Base-by-base conservation (phyloP, 92 coral and sea anemone species). In the Chrysogorgia sp. region DNA sequence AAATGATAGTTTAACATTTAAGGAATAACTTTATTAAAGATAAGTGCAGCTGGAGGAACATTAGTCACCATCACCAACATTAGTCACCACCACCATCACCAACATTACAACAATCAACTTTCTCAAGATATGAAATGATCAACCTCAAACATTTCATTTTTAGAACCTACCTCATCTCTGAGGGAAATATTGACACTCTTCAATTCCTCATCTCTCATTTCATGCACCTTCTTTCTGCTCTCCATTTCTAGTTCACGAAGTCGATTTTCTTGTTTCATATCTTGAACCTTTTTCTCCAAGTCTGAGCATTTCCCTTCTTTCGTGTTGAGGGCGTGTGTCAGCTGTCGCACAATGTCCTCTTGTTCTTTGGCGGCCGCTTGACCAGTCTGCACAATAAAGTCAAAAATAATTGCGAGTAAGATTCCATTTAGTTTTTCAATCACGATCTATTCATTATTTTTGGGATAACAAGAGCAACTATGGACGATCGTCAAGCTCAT, bases 141-240 rank as follows among this genome's bases (percentile, higher is more conserved):
- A 37, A 58, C 28, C 2, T 2, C 17, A 24, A 58, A 58, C 15
- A 3, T 17, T 21, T 20, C 25, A 32, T 12, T 7, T 7, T 10
- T 8, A 19, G n/a, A 49, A 17, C 30, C 7, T 61, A 94, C 98
- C 90, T 94, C 80, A 10, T 83, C 57, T 30, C 85, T 74, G 9
- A 94, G 90, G 2, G 82, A 84, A 0, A 56, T 35, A 63, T 91
- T 89, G 24, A 77, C 64, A 20, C 53, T 85, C 69, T 77, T 91
- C 47, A 91, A 57, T 55, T 94, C 98, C 30, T 89, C 88, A 32
- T 86, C 82, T 55, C 85, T 86, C 50, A 87, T 80, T 43, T 91
- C 80, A 59, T 86, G 75, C 1, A 82, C 90, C 10, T 88, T 86
- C 69, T 86, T 86, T 37, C 81, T 64, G 43, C 96, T 84, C 76